Conservation (phyloP, 2,888 invertebrate genomes). For the Thera obeliscata region DNA sequence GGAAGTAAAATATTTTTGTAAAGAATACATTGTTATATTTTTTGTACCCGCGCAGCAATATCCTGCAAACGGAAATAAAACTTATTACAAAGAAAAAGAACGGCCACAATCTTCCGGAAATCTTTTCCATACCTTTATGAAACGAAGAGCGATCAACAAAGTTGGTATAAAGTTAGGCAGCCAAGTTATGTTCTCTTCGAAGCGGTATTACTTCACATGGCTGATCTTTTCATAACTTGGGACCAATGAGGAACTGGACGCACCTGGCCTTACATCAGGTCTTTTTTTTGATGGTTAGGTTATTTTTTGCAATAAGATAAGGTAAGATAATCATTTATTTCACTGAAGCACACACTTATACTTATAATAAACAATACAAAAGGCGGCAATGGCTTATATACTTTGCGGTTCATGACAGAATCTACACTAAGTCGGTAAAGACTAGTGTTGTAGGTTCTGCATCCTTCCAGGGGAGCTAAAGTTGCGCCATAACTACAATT, state of each 20-base stretch:
- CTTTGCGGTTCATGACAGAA: too few relatives aligned
- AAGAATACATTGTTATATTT: too few relatives aligned
- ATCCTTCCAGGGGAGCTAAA: too few relatives aligned
- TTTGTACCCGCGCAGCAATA: neutral
- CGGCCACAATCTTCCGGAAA: conserved; percentile 1
- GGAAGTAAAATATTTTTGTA: too few relatives aligned
- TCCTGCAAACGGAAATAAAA: neutral
- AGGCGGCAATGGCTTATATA: too few relatives aligned
- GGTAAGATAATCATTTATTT: too few relatives aligned
- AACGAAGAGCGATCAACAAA: conserved; percentile 27
- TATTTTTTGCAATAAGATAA: too few relatives aligned
- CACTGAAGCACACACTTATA: too few relatives aligned
- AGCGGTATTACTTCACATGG: conserved; percentile 19
- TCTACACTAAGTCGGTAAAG: too few relatives aligned
- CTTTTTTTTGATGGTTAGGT: neutral
- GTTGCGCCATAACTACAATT: too few relatives aligned
- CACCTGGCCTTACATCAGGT: neutral
- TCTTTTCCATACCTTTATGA: conserved; percentile 12
- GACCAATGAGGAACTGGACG: conserved; percentile 6
- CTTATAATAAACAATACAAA: too few relatives aligned
- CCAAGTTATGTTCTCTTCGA: conserved; percentile 25
- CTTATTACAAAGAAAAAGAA: neutral
- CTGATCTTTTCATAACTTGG: conserved; percentile 8
- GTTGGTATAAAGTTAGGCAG: conserved; percentile 28
- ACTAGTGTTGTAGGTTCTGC: too few relatives aligned